Percentiles rank a stretch among this genome's conserved stretches.
phyloP scores from a whole-genome alignment of 37 sponge, comb jelly and placozoan genomes.

The Ephydatia muelleri region DNA sequence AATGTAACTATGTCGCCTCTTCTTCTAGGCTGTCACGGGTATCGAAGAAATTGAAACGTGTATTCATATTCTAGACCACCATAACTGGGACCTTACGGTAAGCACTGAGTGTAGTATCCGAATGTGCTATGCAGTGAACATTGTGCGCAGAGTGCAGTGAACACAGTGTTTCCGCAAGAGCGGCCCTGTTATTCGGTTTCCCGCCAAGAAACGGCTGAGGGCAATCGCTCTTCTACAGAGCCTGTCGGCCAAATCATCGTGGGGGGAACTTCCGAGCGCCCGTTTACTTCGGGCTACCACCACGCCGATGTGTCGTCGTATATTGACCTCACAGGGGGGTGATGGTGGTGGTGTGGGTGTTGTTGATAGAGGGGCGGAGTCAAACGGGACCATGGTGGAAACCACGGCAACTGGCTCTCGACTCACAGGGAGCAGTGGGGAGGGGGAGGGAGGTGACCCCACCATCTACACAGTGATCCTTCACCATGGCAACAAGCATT shows the following conservation, averaged over 20 bases:
- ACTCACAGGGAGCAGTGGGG: background rate
- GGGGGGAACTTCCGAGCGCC: background rate
- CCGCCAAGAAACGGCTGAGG: background rate
- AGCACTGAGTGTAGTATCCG: background rate
- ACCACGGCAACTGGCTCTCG: background rate
- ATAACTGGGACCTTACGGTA: slow-evolving; percentile 85
- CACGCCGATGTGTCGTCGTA: background rate
- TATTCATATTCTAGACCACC: slow-evolving; percentile 74
- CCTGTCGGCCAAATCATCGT: background rate
- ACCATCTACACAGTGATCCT: background rate
- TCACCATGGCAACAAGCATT: background rate
- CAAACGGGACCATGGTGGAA: background rate
- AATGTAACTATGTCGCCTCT: background rate
- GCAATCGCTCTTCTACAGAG: background rate
- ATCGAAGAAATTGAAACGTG: slow-evolving; percentile 78
- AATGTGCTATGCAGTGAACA: background rate
- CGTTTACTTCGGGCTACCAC: background rate
- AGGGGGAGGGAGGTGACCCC: background rate
- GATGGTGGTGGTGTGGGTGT: background rate
- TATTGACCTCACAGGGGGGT: background rate
- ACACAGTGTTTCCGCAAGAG: slow-evolving; percentile 61
- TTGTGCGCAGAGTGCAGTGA: slow-evolving; percentile 52
- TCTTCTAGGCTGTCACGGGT: slow-evolving; percentile 82
- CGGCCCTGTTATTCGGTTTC: background rate
- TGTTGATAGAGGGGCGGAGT: too few relatives aligned